Conservation (phyloP, 2,113 vertebrate species). For the Spheniscus mendiculus region DNA sequence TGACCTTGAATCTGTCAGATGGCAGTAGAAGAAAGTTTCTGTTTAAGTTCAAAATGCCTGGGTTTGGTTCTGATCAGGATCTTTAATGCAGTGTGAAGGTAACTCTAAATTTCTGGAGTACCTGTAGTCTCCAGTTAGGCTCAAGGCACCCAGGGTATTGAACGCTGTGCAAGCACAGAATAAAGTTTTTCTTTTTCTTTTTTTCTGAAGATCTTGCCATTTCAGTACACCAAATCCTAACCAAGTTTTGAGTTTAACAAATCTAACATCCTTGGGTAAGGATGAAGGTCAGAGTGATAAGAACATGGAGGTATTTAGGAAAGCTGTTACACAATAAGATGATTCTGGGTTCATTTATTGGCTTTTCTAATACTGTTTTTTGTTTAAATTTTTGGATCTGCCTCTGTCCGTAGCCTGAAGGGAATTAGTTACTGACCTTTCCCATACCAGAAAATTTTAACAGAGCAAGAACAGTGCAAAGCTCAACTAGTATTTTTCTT, state of each 20-base stretch:
- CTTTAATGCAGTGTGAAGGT: background rate
- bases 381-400: constrained; percentile 21
- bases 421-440: constrained; percentile 56
- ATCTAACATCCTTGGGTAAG: background rate
- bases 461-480: background rate
- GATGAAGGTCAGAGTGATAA: background rate
- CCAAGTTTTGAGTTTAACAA: background rate
- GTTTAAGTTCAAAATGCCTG: background rate
- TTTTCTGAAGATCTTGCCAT: background rate
- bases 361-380: constrained; percentile 9
- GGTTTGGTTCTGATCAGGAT: background rate
- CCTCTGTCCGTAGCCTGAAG: background rate
- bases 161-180: background rate
- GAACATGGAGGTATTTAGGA: background rate
- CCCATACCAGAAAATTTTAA: constrained; percentile 17
- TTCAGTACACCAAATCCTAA: background rate
- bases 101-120: background rate
- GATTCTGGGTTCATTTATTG: background rate
- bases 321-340: background rate
- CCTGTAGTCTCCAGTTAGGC: background rate
- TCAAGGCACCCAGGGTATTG: background rate
- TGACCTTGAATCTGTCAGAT: background rate
- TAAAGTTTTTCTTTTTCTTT: background rate
- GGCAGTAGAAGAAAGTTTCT: background rate
- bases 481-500: background rate